Percentiles rank a stretch among this genome's conserved stretches.
These are phyloP conservation scores for Antennarius striatus DNA, from an alignment of 2,113 vertebrate genomes.

Conservation along the genomic window DNA sequence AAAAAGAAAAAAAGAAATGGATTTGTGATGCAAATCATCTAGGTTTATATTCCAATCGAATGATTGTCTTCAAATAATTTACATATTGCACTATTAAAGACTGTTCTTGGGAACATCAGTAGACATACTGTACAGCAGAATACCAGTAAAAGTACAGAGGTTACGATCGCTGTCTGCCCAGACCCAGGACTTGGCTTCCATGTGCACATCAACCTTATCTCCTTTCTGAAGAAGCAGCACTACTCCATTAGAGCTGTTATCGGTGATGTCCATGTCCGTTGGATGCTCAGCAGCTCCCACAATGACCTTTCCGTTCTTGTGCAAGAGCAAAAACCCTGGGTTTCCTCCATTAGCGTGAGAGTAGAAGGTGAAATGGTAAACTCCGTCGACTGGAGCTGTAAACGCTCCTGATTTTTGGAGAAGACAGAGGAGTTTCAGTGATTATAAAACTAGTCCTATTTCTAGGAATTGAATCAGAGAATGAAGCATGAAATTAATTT, in stretches of 20 bases:
- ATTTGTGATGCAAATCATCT: too few species aligned
- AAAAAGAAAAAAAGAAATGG: too few species aligned
- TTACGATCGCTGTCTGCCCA: slow-evolving; percentile 42
- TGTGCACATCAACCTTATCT: slow-evolving; percentile 20
- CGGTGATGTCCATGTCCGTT: slow-evolving; percentile 4
- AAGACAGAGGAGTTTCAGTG: not conserved
- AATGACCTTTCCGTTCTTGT: slow-evolving; percentile 23
- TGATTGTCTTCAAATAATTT: too few species aligned
- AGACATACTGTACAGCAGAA: slow-evolving; percentile 27
- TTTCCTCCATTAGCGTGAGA: slow-evolving; percentile 32
- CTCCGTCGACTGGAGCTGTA: slow-evolving; percentile 52
- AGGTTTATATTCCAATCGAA: too few species aligned
- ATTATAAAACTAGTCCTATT: not conserved
- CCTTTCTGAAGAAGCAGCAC: slow-evolving; percentile 31
- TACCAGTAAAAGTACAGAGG: slow-evolving; percentile 39
- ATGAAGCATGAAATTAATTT: too few species aligned
- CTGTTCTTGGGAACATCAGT: too few species aligned
- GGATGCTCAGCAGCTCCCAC: slow-evolving; percentile 30
- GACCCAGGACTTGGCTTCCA: slow-evolving; percentile 41
- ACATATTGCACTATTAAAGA: too few species aligned
- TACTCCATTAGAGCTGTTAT: slow-evolving; percentile 36
- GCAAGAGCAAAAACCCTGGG: slow-evolving; percentile 26
- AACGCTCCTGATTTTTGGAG: slow-evolving; percentile 36
- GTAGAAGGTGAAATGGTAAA: slow-evolving; percentile 57
- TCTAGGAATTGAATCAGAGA: too few species aligned